Conservation (phyloP, 2,888 invertebrate genomes). For the Malthinus flaveolus region DNA sequence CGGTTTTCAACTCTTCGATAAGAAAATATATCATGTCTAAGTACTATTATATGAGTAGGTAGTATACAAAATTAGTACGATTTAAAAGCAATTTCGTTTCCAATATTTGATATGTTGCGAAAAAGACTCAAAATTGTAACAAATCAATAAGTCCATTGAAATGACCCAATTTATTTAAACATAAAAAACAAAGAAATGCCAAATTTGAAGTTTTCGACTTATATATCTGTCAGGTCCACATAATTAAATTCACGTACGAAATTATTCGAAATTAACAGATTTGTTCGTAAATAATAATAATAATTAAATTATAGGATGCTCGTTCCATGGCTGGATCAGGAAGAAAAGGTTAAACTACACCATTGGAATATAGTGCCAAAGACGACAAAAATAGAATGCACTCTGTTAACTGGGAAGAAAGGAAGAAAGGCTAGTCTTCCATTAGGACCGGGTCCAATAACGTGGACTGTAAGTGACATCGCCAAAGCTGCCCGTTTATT, state of each 20-base stretch:
- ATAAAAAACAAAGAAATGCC: slow-evolving; percentile 5
- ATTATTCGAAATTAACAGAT: not conserved
- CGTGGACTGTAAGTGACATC: slow-evolving; percentile 55
- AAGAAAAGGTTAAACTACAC: slow-evolving; percentile 41
- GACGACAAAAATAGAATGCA: slow-evolving; percentile 30
- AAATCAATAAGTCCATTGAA: not conserved
- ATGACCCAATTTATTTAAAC: not conserved
- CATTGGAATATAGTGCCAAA: slow-evolving; percentile 49
- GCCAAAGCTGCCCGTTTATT: slow-evolving; percentile 63
- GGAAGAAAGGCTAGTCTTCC: slow-evolving; percentile 10
- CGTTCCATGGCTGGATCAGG: slow-evolving; percentile 33
- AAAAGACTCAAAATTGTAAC: too few species aligned
- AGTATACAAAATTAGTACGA: too few species aligned
- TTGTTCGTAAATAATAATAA: not conserved
- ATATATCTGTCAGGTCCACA: slow-evolving; percentile 14
- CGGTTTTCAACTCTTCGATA: too few species aligned
- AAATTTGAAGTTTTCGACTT: slow-evolving; percentile 21
- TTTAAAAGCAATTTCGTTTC: too few species aligned
- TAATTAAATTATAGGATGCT: slow-evolving; percentile 35
- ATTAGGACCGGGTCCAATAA: slow-evolving; percentile 36
- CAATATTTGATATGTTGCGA: too few species aligned
- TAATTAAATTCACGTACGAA: not conserved
- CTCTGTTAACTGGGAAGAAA: slow-evolving; percentile 22
- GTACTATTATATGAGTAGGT: too few species aligned
- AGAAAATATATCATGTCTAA: too few species aligned